Base-by-base conservation (phyloP, 2,888 invertebrate genomes). In the Colostygia pectinataria region DNA sequence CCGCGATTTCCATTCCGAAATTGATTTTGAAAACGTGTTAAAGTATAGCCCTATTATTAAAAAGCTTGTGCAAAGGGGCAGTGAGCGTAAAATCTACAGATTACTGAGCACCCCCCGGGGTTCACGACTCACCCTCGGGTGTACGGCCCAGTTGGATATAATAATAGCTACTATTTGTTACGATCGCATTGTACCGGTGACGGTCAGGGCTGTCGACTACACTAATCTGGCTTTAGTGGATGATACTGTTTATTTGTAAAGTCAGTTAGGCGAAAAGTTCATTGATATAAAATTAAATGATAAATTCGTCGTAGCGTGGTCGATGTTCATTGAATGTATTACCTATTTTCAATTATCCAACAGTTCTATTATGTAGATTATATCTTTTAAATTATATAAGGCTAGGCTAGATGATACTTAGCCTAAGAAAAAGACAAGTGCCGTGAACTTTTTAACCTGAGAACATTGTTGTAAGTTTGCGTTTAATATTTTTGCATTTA, bases 61-160 rank as follows among this genome's bases (percentile, higher is more conserved):
- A 79, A 88, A 80, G 75, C 70, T 77, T 75, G 72, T 65, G 69
- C 71, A 71, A 71, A 74, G 76, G 72, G 76, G 68, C 73, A 77
- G 77, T 68, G 77, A 83, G 87, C 86, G 88, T 86, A 88, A 88
- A 89, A 89, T 89, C 88, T 88, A 88, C 89, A 89, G 89, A 90
- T 90, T 89, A 89, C 79, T 67, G 73, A 71, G 71, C 47, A 80
- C 84, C 86, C 75, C 78, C 63, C 42, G 52, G 46, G 45, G 69
- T 6, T 20, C 65, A 63, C 36, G 27, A 14, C 62, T 71, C 75
- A 68, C 71, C 79, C 80, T 70, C 61, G 65, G 63, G 71, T 71
- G 66, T 53, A 59, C 55, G 59, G 71, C 82, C 85, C 77, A 71
- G 74, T 69, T 74, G 74, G 74, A 77, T 61, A 61, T 61, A 58